Evolutionary conservation across 2,888 invertebrate species (phyloP).

Genomic region (Pteria penguin): DNA sequence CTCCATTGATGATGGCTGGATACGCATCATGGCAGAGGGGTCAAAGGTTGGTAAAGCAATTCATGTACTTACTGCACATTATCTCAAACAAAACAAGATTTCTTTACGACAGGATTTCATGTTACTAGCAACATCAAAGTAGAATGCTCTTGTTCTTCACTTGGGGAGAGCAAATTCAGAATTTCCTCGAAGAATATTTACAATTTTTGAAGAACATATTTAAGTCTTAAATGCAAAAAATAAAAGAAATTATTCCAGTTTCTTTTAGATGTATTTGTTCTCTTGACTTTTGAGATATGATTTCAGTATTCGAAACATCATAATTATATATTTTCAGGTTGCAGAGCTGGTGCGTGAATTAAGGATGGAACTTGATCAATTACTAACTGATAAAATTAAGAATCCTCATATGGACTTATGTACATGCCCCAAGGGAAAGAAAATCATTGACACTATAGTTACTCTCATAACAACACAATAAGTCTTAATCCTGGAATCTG

Average conservation of each 20-base stretch:
- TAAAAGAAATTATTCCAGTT: too few species aligned
- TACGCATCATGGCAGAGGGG: conserved; percentile 70
- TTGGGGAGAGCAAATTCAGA: too few species aligned
- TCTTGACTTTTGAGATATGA: too few species aligned
- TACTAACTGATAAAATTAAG: conserved; percentile 75
- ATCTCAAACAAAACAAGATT: not conserved
- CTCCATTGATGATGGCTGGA: conserved; percentile 77
- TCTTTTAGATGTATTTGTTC: too few species aligned
- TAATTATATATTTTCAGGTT: too few species aligned
- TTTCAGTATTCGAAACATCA: too few species aligned
- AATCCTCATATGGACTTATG: conserved; percentile 75
- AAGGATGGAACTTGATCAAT: conserved; percentile 70
- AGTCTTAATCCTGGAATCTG: too few species aligned
- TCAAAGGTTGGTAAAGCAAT: conserved; percentile 62
- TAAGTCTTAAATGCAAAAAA: too few species aligned
- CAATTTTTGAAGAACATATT: too few species aligned
- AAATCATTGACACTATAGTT: conserved; percentile 75
- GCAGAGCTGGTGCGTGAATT: conserved; percentile 74
- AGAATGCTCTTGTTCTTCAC: not conserved
- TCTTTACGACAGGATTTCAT: not conserved
- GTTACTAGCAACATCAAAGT: not conserved
- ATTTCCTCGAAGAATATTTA: too few species aligned
- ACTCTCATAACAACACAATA: conserved; percentile 73
- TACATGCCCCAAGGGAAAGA: conserved; percentile 74
- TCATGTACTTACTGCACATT: not conserved